Evolutionary conservation across 2,797 vertebrate species (phyloP).

Genomic region (Podarcis lilfordi): DNA sequence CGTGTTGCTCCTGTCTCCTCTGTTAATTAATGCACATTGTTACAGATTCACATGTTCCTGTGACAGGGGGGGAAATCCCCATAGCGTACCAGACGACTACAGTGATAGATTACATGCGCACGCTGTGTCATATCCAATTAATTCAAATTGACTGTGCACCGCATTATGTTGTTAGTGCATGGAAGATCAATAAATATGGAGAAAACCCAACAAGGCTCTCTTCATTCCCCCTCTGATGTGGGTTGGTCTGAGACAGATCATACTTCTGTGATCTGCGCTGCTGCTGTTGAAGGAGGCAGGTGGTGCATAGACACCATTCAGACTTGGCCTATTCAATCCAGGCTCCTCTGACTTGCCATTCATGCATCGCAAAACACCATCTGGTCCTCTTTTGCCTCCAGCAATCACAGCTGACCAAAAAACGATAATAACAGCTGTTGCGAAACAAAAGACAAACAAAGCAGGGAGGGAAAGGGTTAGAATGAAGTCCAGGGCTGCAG

Average conservation of each 20-base stretch:
- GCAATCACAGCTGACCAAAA: slow-evolving; percentile 99
- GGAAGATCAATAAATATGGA: slow-evolving; percentile 98
- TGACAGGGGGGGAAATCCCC: slow-evolving; percentile 81
- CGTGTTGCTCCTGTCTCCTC: slow-evolving; percentile 68
- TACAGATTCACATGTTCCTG: slow-evolving; percentile 83
- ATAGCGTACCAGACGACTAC: slow-evolving; percentile 85
- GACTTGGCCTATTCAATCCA: slow-evolving; percentile 98
- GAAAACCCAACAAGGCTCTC: slow-evolving; percentile 83
- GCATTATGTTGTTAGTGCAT: slow-evolving; percentile 90
- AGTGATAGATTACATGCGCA: slow-evolving; percentile 94
- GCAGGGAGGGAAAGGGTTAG: slow-evolving; percentile 91
- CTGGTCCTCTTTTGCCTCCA: slow-evolving; percentile 99
- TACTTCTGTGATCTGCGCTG: slow-evolving; percentile 86
- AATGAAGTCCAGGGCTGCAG: slow-evolving; percentile 87
- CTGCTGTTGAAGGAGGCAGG: slow-evolving; percentile 94
- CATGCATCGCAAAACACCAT: slow-evolving; percentile 99
- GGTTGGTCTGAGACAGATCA: slow-evolving; percentile 82
- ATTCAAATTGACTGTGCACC: slow-evolving; percentile 93
- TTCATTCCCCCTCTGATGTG: slow-evolving; percentile 75
- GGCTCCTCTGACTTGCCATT: slow-evolving; percentile 98
- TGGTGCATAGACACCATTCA: slow-evolving; percentile 99
- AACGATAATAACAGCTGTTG: slow-evolving; percentile 99
- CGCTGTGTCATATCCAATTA: slow-evolving; percentile 98
- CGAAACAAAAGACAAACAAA: slow-evolving; percentile 98
- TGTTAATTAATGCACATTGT: slow-evolving; percentile 88